These are phyloP conservation scores for Chrysina gloriosa DNA, from an alignment of 2,888 invertebrate species.

Conservation along the genomic window DNA sequence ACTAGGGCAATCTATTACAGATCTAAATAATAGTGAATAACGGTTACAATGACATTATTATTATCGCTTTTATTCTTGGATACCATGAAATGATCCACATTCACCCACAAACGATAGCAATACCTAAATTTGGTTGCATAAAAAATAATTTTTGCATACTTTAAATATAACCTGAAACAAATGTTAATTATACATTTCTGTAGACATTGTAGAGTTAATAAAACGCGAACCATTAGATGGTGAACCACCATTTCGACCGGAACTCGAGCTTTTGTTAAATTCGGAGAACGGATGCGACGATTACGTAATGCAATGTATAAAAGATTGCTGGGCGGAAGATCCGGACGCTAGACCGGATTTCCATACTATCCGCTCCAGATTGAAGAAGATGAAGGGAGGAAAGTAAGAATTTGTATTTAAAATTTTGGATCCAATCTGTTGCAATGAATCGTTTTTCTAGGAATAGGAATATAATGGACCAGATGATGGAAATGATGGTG, in stretches of 20 bases:
- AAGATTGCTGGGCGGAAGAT: constrained; percentile 90
- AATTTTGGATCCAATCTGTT: neutral
- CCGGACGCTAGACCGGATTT: constrained; percentile 89
- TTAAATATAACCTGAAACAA: no score
- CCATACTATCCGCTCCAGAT: constrained; percentile 77
- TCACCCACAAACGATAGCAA: no score
- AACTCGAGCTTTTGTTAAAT: constrained; percentile 77
- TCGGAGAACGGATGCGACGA: constrained; percentile 81
- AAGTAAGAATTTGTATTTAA: constrained; percentile 68
- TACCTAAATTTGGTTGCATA: no score
- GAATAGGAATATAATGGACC: constrained; percentile 92
- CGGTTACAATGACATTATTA: no score
- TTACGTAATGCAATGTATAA: constrained; percentile 84
- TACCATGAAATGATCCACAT: no score
- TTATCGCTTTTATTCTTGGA: no score
- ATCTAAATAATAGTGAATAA: no score
- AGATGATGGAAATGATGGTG: constrained; percentile 99
- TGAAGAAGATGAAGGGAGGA: constrained; percentile 92
- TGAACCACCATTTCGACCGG: constrained; percentile 83
- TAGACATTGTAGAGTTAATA: constrained; percentile 90
- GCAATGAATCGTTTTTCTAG: constrained; percentile 64
- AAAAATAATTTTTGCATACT: no score
- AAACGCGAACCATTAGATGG: constrained; percentile 76
- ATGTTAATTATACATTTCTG: no score
- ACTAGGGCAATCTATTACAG: no score